Percentiles rank a stretch among this genome's conserved stretches.
Evolutionary conservation across 1,140 invertebrate species (phyloP).

Genomic region (Mamestra configurata): DNA sequence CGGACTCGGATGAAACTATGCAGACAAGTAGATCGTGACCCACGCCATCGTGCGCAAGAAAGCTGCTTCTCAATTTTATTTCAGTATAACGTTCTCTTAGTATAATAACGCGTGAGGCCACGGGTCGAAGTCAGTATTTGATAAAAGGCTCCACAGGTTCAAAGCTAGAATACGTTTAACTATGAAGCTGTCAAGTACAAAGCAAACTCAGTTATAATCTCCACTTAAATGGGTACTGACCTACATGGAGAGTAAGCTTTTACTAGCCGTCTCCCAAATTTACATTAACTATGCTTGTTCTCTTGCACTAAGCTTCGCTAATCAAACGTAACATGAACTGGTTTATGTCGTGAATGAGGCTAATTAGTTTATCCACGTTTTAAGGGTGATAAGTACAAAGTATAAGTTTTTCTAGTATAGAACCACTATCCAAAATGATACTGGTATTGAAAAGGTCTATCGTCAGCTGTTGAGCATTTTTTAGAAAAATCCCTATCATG

Average conservation of each 20-base stretch:
- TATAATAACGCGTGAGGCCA: background rate
- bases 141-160: background rate
- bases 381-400: no score
- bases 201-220: background rate
- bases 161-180: background rate
- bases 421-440: no score
- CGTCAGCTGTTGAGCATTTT: no score
- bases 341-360: background rate
- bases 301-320: background rate
- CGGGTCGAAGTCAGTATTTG: no score
- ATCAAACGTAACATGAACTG: background rate
- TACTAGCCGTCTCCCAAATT: background rate
- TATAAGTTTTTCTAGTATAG: no score
- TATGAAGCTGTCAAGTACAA: background rate
- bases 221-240: background rate
- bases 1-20: no score
- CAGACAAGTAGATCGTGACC: no score
- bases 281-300: background rate
- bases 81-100: no score
- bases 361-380: background rate
- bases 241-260: slow-evolving; percentile 11
- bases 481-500: no score
- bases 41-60: no score
- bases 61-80: no score
- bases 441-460: no score